phyloP scores from a whole-genome alignment of 1,140 invertebrate species.

The Hestina assimilis region DNA sequence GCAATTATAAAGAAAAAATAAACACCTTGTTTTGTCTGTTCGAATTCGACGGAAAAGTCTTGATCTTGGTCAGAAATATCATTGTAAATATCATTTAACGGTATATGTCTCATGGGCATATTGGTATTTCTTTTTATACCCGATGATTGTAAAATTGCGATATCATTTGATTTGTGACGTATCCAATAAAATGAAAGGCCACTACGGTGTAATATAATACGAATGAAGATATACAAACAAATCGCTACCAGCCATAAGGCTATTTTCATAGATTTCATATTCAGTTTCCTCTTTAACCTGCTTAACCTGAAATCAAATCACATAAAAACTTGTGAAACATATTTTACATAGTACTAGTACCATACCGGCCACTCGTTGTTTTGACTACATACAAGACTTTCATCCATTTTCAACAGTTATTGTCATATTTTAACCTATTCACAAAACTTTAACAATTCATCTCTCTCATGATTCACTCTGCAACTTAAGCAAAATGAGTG shows the following conservation, averaged over 20 bases:
- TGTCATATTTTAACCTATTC: too few species aligned
- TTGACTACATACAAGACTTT: too few species aligned
- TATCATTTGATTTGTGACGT: constrained; percentile 8
- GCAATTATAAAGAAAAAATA: neutral
- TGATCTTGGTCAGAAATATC: constrained; percentile 26
- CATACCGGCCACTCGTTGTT: too few species aligned
- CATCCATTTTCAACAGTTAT: too few species aligned
- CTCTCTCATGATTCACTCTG: too few species aligned
- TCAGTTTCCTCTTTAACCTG: constrained; percentile 36
- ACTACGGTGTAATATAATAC: constrained; percentile 38
- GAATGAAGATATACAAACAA: constrained; percentile 36
- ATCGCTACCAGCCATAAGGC: constrained; percentile 26
- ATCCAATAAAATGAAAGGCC: constrained; percentile 14
- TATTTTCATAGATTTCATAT: constrained; percentile 43
- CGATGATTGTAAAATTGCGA: constrained; percentile 5
- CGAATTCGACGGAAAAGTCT: constrained; percentile 36
- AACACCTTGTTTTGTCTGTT: constrained; percentile 39
- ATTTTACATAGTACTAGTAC: neutral
- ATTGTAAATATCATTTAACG: constrained; percentile 48
- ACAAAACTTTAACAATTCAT: too few species aligned
- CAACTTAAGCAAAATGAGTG: too few species aligned
- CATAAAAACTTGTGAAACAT: neutral
- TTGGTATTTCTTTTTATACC: constrained; percentile 2
- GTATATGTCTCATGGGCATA: constrained; percentile 40
- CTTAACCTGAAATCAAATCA: constrained; percentile 36